These are phyloP conservation scores for Hystrix brachyura DNA, from an alignment of 2,113 vertebrate genomes.

Conservation along the genomic window DNA sequence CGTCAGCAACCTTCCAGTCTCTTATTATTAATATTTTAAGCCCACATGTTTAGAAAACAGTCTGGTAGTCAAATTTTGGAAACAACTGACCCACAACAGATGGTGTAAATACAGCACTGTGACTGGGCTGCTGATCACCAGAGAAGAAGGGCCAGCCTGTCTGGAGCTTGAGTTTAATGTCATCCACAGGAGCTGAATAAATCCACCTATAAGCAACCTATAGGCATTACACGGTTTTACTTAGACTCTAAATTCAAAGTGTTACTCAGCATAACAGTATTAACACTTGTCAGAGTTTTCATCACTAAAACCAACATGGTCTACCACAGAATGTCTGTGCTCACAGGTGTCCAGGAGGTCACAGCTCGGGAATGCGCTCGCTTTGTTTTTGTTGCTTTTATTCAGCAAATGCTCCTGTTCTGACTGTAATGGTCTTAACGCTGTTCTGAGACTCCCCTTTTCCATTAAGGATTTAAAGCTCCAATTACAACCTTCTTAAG, in stretches of 20 bases:
- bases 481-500: background rate
- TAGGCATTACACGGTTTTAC: background rate
- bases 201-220: background rate
- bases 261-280: background rate
- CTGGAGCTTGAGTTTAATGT: background rate
- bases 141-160: background rate
- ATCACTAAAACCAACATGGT: background rate
- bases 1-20: background rate
- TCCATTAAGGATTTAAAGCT: background rate
- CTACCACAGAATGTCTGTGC: background rate
- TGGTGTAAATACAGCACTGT: background rate
- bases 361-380: background rate
- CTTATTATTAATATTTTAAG: background rate
- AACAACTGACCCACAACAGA: background rate
- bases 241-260: background rate
- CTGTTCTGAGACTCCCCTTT: conserved; percentile 17
- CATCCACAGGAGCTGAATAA: background rate
- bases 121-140: background rate
- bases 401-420: background rate
- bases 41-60: background rate
- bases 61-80: background rate
- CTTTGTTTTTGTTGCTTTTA: background rate
- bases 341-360: background rate
- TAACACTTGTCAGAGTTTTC: background rate
- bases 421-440: background rate